Evolutionary conservation across 2,113 vertebrate species (phyloP), one percentile per base, ranked within the genome.

Genomic region (Oceanites oceanicus): DNA sequence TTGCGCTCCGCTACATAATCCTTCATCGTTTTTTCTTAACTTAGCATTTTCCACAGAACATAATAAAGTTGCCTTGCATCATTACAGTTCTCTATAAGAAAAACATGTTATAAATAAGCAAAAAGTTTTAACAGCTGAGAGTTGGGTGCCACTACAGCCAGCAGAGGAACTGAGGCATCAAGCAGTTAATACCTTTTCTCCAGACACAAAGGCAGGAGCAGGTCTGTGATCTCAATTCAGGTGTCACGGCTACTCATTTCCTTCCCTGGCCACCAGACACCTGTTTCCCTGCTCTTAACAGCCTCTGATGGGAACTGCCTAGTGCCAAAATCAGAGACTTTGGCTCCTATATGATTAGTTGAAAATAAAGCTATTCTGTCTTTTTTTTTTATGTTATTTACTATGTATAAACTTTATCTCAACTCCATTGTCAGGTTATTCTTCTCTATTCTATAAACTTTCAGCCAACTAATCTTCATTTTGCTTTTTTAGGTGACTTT

Each of bases 181-280:
- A 77, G 94, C 18, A 2, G 70, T 88, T 94, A 87, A 94, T 94
- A 49, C 71, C 67, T 95, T 68, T 77, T 68, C 80, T 55, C 52
- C 36, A 91, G 92, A 55, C 89, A 87, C 62, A 91, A 82, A 85
- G 56, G 90, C 91, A 95, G 94, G 70, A 94, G 90, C 36, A 27
- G 62, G 89, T 86, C 94, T 95, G 32, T 78, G 84, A 92, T 95
- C 95, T 82, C 91, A 91, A 87, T 94, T 91, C 94, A 92, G 80
- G 89, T 94, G 95, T 95, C 91, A 89, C 15, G 3, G 90, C 91
- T 95, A 89, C 86, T 96, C 70, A 89, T 95, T 90, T 96, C 92
- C 94, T 75, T 70, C 50, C 23, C 71, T 50, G 53, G 91, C 86
- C 86, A 95, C 80, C 66, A 94, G 87, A 86, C 77, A 95, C 91